phyloP scores from a whole-genome alignment of 2,113 vertebrate species.

The Heterocephalus glaber region DNA sequence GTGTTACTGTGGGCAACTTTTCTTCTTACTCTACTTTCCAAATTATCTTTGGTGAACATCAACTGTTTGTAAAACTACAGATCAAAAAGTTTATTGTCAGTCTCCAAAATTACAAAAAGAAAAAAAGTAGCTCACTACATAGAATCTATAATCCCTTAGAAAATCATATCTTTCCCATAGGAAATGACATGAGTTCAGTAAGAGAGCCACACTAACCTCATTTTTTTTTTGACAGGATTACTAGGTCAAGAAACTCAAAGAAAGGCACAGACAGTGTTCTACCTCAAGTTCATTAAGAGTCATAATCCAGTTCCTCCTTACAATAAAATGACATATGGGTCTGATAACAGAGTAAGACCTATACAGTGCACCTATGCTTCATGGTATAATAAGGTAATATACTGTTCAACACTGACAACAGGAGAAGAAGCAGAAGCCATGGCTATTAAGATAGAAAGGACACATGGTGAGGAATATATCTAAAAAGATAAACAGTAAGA shows the following conservation, averaged over 20 bases:
- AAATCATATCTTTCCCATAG: background rate
- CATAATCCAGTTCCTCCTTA: background rate
- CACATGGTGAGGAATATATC: background rate
- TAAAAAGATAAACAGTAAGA: background rate
- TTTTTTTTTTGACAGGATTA: background rate
- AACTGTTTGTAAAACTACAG: background rate
- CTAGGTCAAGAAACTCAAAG: slow-evolving; percentile 39
- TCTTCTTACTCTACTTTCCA: slow-evolving; percentile 16
- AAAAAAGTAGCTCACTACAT: background rate
- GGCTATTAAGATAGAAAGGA: background rate
- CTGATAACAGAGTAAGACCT: background rate
- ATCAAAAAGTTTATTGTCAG: slow-evolving; percentile 12
- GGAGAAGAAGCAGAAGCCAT: background rate
- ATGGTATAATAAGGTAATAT: background rate
- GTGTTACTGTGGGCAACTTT: background rate
- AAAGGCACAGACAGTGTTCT: background rate
- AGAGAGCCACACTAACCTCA: background rate
- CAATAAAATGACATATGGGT: background rate
- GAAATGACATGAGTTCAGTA: slow-evolving; percentile 18
- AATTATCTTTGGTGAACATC: background rate
- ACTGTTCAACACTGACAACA: background rate
- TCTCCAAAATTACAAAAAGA: background rate
- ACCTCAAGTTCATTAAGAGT: background rate
- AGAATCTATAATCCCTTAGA: slow-evolving; percentile 13
- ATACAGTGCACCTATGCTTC: background rate